A percentile compares a stretch with the other conserved stretches of the same genome.
Conservation (phyloP, 2,113 vertebrate genomes). For the Vombatus ursinus region DNA sequence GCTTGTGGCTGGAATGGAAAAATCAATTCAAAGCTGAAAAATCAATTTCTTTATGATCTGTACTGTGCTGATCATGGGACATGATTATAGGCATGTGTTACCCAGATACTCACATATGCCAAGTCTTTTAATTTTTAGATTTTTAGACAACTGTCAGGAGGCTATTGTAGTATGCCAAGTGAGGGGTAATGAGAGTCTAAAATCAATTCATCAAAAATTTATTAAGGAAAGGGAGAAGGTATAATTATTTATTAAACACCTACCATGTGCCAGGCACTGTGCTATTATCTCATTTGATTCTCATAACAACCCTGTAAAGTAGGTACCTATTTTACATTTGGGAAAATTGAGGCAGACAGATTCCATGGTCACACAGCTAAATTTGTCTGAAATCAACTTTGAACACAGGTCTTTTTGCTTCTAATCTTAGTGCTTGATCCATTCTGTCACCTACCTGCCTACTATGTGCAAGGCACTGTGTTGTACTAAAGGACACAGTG, state of each 20-base stretch:
- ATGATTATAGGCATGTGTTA: neutral
- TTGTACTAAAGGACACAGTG: neutral
- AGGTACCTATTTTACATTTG: neutral
- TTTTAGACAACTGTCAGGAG: neutral
- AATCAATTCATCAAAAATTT: neutral
- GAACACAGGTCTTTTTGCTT: neutral
- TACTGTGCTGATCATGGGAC: neutral
- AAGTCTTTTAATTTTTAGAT: neutral
- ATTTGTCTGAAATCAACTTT: neutral
- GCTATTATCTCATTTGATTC: neutral
- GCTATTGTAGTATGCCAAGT: neutral
- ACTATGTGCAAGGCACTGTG: neutral
- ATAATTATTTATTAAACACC: neutral
- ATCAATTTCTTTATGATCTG: neutral
- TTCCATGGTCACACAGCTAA: neutral
- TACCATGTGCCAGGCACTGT: neutral
- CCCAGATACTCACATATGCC: neutral
- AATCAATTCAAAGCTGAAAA: neutral
- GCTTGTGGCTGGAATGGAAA: neutral
- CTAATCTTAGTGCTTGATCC: neutral
- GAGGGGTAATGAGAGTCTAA: neutral
- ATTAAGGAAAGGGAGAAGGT: neutral
- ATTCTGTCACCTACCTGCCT: neutral
- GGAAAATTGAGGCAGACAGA: neutral
- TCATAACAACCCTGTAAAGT: neutral